phyloP scores from a whole-genome alignment of 2,113 vertebrate genomes.

The Pelvicachromis taeniatus region DNA sequence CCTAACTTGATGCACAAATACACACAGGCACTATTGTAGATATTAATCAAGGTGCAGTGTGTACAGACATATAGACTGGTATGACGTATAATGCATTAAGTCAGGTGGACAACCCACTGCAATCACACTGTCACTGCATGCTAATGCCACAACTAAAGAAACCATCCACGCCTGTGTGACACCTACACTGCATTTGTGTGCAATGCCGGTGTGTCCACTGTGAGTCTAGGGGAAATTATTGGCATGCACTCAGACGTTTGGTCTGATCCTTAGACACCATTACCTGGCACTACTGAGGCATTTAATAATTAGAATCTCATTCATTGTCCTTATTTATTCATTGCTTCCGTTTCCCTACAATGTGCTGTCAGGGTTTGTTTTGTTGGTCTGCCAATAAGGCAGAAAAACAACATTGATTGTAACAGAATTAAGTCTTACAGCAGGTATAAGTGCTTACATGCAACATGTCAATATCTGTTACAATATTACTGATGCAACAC shows the following conservation, averaged over 20 bases:
- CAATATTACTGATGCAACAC: neutral
- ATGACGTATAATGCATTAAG: neutral
- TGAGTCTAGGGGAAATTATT: neutral
- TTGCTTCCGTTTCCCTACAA: neutral
- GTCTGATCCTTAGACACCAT: neutral
- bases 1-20: neutral
- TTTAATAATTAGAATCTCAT: neutral
- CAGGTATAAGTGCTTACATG: neutral
- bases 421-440: neutral
- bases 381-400: neutral
- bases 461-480: neutral
- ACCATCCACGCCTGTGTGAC: neutral
- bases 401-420: neutral
- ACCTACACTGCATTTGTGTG: neutral
- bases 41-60: neutral
- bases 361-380: neutral
- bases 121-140: neutral
- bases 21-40: neutral
- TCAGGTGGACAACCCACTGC: neutral
- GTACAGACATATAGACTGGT: neutral
- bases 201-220: neutral
- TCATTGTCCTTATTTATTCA: neutral
- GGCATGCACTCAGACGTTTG: neutral
- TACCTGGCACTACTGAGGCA: neutral
- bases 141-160: neutral